Percentiles rank a stretch among this genome's conserved stretches.
Conservation (phyloP, 2,888 invertebrate genomes). For the Napeogenes inachia region DNA sequence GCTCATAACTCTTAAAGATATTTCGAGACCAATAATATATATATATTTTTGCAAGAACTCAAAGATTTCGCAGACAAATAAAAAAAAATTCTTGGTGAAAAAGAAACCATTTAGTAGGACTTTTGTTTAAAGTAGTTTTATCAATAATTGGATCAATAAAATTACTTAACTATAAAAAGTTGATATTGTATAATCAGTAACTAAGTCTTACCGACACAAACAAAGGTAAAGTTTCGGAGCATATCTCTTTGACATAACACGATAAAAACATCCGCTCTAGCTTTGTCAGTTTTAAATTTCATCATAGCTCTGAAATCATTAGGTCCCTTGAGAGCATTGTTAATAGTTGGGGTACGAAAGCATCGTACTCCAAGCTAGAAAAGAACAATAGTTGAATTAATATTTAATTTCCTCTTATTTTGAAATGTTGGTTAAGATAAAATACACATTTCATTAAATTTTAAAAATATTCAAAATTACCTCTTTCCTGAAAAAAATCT, state of each 20-base stretch:
- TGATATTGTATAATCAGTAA: neutral
- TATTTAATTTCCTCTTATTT: too few relatives aligned
- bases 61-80: too few relatives aligned
- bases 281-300: conserved; percentile 5
- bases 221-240: conserved; percentile 3
- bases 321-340: neutral
- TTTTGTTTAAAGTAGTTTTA: too few relatives aligned
- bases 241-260: neutral
- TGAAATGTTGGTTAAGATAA: too few relatives aligned
- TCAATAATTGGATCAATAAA: too few relatives aligned
- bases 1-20: too few relatives aligned
- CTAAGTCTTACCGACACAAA: neutral
- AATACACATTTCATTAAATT: neutral
- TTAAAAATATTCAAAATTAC: neutral
- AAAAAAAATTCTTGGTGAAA: too few relatives aligned
- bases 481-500: conserved; percentile 5
- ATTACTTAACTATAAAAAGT: too few relatives aligned
- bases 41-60: too few relatives aligned
- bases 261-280: conserved; percentile 1
- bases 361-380: neutral
- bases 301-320: conserved; percentile 1
- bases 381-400: neutral
- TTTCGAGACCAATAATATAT: too few relatives aligned
- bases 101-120: too few relatives aligned
- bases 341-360: neutral